These are phyloP conservation scores for Rhabditoides inermis DNA, from an alignment of 2,888 invertebrate genomes.

Conservation along the genomic window DNA sequence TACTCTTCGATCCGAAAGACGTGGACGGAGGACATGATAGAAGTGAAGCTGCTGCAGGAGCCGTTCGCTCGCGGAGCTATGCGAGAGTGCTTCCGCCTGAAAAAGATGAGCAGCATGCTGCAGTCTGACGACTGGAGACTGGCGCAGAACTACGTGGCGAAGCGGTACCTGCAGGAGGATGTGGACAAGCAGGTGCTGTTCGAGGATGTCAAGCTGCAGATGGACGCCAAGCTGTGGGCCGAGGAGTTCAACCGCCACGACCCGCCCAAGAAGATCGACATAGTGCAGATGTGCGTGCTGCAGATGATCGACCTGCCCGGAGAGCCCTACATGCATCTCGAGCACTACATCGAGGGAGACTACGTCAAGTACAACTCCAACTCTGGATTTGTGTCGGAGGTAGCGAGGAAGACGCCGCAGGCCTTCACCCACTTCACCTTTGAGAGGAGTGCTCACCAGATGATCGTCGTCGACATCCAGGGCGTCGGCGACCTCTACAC, in stretches of 20 bases:
- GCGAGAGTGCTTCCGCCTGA: constrained; percentile 59
- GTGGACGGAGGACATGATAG: constrained; percentile 58
- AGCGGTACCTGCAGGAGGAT: constrained; percentile 54
- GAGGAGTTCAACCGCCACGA: constrained; percentile 61
- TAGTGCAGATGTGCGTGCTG: constrained; percentile 60
- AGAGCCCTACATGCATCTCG: constrained; percentile 57
- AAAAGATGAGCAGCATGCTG: constrained; percentile 54
- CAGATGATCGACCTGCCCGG: constrained; percentile 57
- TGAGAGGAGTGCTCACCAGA: constrained; percentile 60
- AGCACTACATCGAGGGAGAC: constrained; percentile 61
- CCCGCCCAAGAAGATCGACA: constrained; percentile 62
- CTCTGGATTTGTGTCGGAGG: constrained; percentile 60
- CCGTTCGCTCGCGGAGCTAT: constrained; percentile 60
- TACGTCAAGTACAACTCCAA: constrained; percentile 62
- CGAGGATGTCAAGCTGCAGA: constrained; percentile 61
- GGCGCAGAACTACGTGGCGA: constrained; percentile 60
- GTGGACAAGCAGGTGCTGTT: constrained; percentile 58
- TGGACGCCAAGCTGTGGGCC: constrained; percentile 62
- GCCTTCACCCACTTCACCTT: constrained; percentile 62
- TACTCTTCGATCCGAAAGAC: constrained; percentile 58
- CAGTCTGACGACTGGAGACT: constrained; percentile 56
- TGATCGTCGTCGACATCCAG: constrained; percentile 58
- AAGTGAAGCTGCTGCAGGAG: constrained; percentile 53
- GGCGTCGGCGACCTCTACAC: constrained; percentile 62
- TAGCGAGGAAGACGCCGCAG: constrained; percentile 58